Evolutionary conservation across 1,140 invertebrate genomes (phyloP).

Genomic region (Colletes gigas): DNA sequence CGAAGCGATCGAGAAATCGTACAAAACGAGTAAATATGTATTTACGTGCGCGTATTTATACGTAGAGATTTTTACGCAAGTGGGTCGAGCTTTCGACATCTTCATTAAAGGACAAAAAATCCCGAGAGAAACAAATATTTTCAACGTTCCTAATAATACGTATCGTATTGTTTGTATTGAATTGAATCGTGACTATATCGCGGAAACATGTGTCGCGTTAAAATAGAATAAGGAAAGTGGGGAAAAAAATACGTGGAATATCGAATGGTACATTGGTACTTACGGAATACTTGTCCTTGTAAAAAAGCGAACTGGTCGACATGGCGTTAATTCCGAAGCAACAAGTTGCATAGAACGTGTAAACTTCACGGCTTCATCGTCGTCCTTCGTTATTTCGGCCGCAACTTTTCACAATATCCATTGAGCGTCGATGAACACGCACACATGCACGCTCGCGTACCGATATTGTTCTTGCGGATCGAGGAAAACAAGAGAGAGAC

Average conservation of each 20-base stretch:
- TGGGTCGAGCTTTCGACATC: conserved; percentile 2
- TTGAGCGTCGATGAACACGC: neutral
- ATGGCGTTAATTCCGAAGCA: conserved; percentile 63
- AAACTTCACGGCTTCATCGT: conserved; percentile 43
- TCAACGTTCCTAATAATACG: too few relatives aligned
- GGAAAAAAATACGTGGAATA: neutral
- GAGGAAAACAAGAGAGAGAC: neutral
- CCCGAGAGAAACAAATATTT: too few relatives aligned
- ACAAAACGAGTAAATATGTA: neutral
- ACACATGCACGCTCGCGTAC: conserved; percentile 13
- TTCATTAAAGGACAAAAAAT: neutral
- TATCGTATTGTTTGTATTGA: too few relatives aligned
- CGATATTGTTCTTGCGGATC: conserved; percentile 57
- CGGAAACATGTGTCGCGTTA: neutral
- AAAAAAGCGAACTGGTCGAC: conserved; percentile 79
- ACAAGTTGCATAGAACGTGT: conserved; percentile 38
- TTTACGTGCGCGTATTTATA: neutral
- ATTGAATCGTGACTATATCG: too few relatives aligned
- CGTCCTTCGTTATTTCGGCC: conserved; percentile 26
- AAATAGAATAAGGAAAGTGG: neutral
- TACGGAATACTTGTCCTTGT: conserved; percentile 79
- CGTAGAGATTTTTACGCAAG: conserved; percentile 16
- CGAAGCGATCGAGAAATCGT: conserved; percentile 22
- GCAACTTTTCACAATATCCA: conserved; percentile 16
- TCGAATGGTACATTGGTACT: conserved; percentile 54